These are phyloP conservation scores for Gymnarchus niloticus DNA, from an alignment of 2,113 vertebrate species.

Conservation along the genomic window DNA sequence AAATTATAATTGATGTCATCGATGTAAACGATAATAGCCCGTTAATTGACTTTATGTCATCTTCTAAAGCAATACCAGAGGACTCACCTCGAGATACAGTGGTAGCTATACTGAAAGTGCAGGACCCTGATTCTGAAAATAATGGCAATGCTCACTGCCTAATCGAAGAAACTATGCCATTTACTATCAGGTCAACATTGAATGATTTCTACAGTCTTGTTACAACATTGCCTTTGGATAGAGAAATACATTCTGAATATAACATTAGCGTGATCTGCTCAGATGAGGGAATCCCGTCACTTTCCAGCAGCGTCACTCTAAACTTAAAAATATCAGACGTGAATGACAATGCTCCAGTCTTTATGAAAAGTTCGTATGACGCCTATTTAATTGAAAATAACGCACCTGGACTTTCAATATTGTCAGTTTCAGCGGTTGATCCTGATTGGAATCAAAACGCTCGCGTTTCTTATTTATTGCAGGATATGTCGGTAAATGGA, in stretches of 20 bases:
- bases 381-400: constrained; percentile 29
- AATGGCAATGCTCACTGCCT: constrained; percentile 26
- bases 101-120: constrained; percentile 32
- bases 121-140: constrained; percentile 31
- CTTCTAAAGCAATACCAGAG: constrained; percentile 35
- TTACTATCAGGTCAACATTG: constrained; percentile 36
- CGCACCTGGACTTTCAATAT: constrained; percentile 25
- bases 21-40: constrained; percentile 57
- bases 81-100: constrained; percentile 23
- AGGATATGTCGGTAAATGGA: too few species aligned
- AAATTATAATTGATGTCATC: constrained; percentile 48
- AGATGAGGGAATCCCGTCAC: constrained; percentile 43
- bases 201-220: constrained; percentile 38
- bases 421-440: too few species aligned
- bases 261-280: constrained; percentile 29
- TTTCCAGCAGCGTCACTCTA: constrained; percentile 42
- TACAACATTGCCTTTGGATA: constrained; percentile 34
- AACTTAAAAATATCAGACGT: constrained; percentile 44
- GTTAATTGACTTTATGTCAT: constrained; percentile 41
- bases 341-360: constrained; percentile 52
- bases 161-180: constrained; percentile 18
- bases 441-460: too few species aligned
- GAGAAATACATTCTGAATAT: constrained; percentile 26
- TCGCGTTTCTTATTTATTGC: too few species aligned
- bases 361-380: constrained; percentile 14